Conservation (phyloP, 1,140 invertebrate genomes). For the Eciton burchellii region DNA sequence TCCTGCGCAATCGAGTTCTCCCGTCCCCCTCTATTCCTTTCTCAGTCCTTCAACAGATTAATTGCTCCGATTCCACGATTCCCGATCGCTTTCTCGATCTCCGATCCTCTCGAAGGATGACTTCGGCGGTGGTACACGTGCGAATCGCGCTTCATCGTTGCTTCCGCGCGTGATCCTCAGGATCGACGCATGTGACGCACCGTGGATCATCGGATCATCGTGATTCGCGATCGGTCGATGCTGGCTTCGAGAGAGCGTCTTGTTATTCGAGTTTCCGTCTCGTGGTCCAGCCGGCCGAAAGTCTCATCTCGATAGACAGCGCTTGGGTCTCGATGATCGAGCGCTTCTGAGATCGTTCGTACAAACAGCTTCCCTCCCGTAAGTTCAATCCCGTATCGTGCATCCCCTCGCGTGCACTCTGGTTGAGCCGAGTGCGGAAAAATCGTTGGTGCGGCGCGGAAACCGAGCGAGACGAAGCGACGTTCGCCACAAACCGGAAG, state of each 20-base stretch:
- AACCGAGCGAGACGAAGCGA: constrained; percentile 15
- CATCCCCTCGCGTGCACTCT: no score
- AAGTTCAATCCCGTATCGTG: background rate
- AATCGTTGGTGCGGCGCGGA: background rate
- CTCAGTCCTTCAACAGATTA: background rate
- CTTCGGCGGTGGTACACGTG: constrained; percentile 62
- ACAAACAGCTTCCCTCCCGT: background rate
- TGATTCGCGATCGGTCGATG: constrained; percentile 1
- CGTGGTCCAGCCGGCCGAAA: background rate
- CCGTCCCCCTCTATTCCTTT: background rate
- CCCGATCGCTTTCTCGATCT: background rate
- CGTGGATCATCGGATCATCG: background rate
- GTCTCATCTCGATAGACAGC: no score
- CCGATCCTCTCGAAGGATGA: constrained; percentile 10
- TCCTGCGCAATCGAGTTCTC: background rate
- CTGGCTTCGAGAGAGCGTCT: background rate
- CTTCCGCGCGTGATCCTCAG: constrained; percentile 27
- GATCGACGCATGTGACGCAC: constrained; percentile 1
- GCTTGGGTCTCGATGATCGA: background rate
- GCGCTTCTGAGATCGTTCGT: background rate
- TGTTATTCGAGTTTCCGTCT: background rate
- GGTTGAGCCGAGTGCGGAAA: background rate
- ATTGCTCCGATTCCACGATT: background rate
- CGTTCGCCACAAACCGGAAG: constrained; percentile 16
- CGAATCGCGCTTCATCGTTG: constrained; percentile 53